Evolutionary conservation across 1,140 invertebrate genomes (phyloP).

Genomic region (Cyclina sinensis): DNA sequence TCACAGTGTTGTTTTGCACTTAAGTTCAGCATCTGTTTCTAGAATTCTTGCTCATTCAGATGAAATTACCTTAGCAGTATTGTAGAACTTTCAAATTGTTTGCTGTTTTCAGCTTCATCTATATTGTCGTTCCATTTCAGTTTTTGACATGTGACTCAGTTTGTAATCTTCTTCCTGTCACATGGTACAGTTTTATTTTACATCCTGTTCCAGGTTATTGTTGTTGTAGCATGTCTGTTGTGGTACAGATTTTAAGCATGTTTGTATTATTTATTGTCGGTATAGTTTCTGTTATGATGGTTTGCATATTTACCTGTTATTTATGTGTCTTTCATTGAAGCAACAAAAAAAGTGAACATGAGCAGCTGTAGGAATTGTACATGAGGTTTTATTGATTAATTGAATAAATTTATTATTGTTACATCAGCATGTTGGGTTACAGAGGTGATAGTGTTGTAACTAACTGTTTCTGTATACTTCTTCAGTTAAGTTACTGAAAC

Average conservation of each 20-base stretch:
- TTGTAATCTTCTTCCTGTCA: constrained; percentile 15
- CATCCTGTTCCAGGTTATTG: constrained; percentile 7
- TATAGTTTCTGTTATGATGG: background rate
- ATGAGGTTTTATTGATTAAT: too few species aligned
- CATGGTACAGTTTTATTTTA: constrained; percentile 27
- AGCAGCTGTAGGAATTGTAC: too few species aligned
- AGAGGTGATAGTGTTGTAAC: too few species aligned
- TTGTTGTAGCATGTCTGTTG: background rate
- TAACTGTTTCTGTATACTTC: too few species aligned
- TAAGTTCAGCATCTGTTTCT: too few species aligned
- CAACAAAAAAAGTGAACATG: too few species aligned
- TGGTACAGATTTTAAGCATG: background rate
- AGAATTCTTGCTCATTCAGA: background rate
- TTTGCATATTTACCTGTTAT: background rate
- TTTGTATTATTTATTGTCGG: too few species aligned
- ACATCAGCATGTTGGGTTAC: too few species aligned
- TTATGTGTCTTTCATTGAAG: too few species aligned
- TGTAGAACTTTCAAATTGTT: background rate
- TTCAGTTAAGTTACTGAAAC: too few species aligned
- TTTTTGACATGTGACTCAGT: constrained; percentile 1
- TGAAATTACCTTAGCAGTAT: background rate
- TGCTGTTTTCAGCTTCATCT: background rate
- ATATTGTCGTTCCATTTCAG: background rate
- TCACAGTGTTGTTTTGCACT: too few species aligned
- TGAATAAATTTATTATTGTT: too few species aligned